Conservation (phyloP, 2,888 invertebrate genomes). For the Seira ritae region DNA sequence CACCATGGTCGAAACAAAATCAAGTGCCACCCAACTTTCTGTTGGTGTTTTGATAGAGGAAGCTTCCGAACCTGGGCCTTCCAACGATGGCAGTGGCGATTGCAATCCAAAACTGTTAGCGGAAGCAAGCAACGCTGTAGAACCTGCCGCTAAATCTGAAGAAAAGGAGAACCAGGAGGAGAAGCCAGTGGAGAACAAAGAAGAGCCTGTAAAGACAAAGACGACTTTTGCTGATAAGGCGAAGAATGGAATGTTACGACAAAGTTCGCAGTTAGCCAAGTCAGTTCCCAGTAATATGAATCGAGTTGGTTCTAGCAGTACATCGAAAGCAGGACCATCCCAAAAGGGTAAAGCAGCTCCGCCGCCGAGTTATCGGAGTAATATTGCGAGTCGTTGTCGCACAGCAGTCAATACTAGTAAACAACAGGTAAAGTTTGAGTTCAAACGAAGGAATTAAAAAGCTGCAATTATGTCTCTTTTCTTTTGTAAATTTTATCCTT, state of each 20-base stretch:
- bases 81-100: slow-evolving; percentile 45
- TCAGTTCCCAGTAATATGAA: slow-evolving; percentile 63
- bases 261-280: slow-evolving; percentile 55
- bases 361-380: slow-evolving; percentile 63
- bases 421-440: slow-evolving; percentile 42
- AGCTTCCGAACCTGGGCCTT: slow-evolving; percentile 32
- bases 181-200: neutral
- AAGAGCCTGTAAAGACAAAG: slow-evolving; percentile 16
- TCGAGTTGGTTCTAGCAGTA: slow-evolving; percentile 41
- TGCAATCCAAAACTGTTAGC: slow-evolving; percentile 16
- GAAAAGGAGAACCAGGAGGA: neutral
- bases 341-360: slow-evolving; percentile 38
- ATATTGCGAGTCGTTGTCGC: slow-evolving; percentile 66
- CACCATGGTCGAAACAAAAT: slow-evolving; percentile 64
- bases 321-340: neutral
- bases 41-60: slow-evolving; percentile 62
- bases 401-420: slow-evolving; percentile 65
- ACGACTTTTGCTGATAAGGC: slow-evolving; percentile 67
- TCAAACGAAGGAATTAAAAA: too few species aligned
- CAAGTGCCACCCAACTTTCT: slow-evolving; percentile 69
- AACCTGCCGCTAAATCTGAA: neutral
- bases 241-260: slow-evolving; percentile 62
- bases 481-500: neutral
- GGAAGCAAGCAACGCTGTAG: slow-evolving; percentile 8
- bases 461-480: neutral